Evolutionary conservation across 2,113 vertebrate genomes (phyloP), one percentile per base, ranked within the genome.

Genomic region (Oplegnathus fasciatus): DNA sequence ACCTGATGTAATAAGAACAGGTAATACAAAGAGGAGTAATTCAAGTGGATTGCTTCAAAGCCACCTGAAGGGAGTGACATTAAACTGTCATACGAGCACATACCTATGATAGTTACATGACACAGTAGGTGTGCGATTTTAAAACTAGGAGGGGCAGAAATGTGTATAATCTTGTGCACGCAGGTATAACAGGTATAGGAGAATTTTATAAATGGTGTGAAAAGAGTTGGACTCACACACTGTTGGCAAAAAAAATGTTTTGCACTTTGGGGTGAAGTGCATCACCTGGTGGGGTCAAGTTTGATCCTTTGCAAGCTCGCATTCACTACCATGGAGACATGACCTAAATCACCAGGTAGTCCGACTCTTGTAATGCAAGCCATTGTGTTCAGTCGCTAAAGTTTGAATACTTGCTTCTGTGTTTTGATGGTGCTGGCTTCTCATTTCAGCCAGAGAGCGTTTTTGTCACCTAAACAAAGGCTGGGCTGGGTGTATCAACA

Each of bases 401-500:
- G 24, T 61, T 55, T 66, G 26, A 76, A 73, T 48, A 34, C 61
- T 9, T 44, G 14, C 30, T 28, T 37, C 24, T 44, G 2, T 66
- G 46, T 72, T 75, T 65, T 44, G 9, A 42, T 71, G 28, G 4
- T 32, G 6, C 14, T 9, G 34, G 60, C 64, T 54, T 87, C 80
- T 58, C 3, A 9, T 85, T 85, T 75, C 83, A 82, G 52, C 62
- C 52, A 20, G 1, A 26, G 30, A 22, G 32, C 1, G 48, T 69
- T 72, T n/a, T 77, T 84, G 88, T 88, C 82, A 85, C 78, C 69
- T 70, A 65, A 86, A 88, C 74, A 90, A 67, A 86, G 52, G 1
- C 46, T 2, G 2, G 42, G 24, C 30, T 68, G 26, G 30, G 40
- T 42, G 17, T 78, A 68, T 78, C 64, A 68, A 74, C 79, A 68